Percentiles rank a stretch among this genome's conserved stretches.
phyloP scores from a whole-genome alignment of 2,113 vertebrate species.

The Genyomyrus donnyi region DNA sequence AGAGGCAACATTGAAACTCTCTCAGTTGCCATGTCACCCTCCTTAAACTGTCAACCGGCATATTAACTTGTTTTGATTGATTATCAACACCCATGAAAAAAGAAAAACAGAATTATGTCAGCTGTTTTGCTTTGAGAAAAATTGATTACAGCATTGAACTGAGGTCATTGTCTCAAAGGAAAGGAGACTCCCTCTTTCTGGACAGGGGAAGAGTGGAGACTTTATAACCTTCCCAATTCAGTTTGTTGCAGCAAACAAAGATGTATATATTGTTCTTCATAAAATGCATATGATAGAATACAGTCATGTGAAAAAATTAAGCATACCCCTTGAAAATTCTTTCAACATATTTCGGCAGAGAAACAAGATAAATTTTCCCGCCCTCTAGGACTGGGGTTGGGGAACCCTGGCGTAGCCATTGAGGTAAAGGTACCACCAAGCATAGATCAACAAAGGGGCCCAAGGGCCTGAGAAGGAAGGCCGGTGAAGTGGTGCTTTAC shows the following conservation, averaged over 20 bases:
- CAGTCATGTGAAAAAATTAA: too few species aligned
- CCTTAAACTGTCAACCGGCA: background rate
- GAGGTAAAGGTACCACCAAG: background rate
- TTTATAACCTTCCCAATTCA: background rate
- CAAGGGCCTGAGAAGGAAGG: background rate
- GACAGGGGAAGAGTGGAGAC: background rate
- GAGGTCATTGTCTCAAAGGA: background rate
- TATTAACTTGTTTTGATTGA: background rate
- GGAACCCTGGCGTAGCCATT: background rate
- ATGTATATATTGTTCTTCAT: background rate
- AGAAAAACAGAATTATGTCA: background rate
- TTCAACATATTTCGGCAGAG: too few species aligned
- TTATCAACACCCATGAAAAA: background rate
- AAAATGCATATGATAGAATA: too few species aligned
- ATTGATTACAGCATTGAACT: background rate
- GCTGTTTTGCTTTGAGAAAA: background rate
- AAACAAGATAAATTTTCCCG: background rate
- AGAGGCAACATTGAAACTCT: background rate
- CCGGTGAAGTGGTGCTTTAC: background rate
- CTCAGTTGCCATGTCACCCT: background rate
- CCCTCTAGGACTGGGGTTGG: background rate
- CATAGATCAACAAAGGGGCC: background rate
- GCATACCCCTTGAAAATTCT: too few species aligned
- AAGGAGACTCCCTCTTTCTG: background rate
- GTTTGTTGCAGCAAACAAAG: background rate